These are phyloP conservation scores for Anthoscopus minutus DNA, from an alignment of 2,113 vertebrate genomes.

Conservation along the genomic window DNA sequence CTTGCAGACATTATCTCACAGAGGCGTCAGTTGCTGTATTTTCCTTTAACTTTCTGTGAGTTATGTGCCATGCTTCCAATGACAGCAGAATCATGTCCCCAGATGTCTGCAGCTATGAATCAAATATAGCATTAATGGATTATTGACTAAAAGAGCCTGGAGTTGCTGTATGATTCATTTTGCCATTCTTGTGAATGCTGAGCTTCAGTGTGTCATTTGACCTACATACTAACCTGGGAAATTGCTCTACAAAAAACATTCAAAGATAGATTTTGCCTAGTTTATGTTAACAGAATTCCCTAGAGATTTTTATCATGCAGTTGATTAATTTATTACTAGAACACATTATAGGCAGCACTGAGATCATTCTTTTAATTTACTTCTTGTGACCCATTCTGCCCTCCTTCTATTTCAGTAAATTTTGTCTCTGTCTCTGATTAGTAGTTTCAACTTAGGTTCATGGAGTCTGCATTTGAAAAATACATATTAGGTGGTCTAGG, in stretches of 20 bases:
- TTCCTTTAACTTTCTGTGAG: neutral
- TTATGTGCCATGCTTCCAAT: neutral
- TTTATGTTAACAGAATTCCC: conserved; percentile 14
- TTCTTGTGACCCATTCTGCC: conserved; percentile 1
- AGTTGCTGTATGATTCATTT: conserved; percentile 24
- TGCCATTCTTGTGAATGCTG: neutral
- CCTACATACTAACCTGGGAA: conserved; percentile 44
- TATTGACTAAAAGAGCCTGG: conserved; percentile 22
- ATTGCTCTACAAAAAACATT: neutral
- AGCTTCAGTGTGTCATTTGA: neutral
- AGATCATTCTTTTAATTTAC: neutral
- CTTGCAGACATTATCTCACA: neutral
- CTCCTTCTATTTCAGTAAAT: neutral
- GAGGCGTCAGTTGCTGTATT: neutral
- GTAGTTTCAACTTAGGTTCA: neutral
- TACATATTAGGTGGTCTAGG: neutral
- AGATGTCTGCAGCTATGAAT: neutral
- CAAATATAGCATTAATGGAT: neutral
- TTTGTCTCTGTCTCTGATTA: neutral
- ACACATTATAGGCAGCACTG: neutral
- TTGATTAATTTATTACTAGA: conserved; percentile 45
- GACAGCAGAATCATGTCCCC: neutral
- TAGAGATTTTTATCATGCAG: neutral
- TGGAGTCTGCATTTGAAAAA: neutral
- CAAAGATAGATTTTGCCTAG: conserved; percentile 45